Evolutionary conservation across 2,888 invertebrate genomes (phyloP).

Genomic region (Heteromyza rotundicornis): DNA sequence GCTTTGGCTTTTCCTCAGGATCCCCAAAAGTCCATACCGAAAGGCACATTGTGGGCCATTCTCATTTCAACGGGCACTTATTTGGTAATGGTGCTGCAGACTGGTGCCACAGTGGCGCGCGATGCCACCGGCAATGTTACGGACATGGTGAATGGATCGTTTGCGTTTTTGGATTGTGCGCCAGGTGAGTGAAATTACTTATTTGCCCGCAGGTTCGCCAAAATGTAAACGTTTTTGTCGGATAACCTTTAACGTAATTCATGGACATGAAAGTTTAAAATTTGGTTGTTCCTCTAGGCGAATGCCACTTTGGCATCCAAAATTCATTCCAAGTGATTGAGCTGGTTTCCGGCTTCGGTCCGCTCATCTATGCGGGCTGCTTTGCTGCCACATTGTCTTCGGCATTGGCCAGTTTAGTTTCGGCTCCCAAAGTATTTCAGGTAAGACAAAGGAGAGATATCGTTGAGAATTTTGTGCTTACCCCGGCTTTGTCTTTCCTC

Average conservation of each 20-base stretch:
- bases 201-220: neutral
- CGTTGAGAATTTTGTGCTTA: neutral
- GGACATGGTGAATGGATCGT: conserved; percentile 65
- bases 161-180: conserved; percentile 67
- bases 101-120: conserved; percentile 77
- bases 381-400: conserved; percentile 97
- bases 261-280: neutral
- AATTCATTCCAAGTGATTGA: conserved; percentile 75
- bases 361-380: conserved; percentile 94
- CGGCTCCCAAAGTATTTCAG: conserved; percentile 93
- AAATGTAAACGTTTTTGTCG: neutral
- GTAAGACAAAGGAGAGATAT: conserved; percentile 52
- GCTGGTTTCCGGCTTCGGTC: conserved; percentile 83
- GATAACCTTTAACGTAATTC: conserved; percentile 5
- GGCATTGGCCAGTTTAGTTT: conserved; percentile 93
- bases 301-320: conserved; percentile 66
- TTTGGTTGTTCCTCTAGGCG: conserved; percentile 60
- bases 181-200: conserved; percentile 44
- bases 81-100: conserved; percentile 79
- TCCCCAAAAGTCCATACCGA: conserved; percentile 85
- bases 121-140: conserved; percentile 78
- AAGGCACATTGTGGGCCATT: conserved; percentile 93
- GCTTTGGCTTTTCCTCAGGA: conserved; percentile 67
- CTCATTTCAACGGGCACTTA: conserved; percentile 86
- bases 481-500: neutral